Evolutionary conservation across 2,797 vertebrate genomes (phyloP).

Genomic region (Pelodytes ibericus): DNA sequence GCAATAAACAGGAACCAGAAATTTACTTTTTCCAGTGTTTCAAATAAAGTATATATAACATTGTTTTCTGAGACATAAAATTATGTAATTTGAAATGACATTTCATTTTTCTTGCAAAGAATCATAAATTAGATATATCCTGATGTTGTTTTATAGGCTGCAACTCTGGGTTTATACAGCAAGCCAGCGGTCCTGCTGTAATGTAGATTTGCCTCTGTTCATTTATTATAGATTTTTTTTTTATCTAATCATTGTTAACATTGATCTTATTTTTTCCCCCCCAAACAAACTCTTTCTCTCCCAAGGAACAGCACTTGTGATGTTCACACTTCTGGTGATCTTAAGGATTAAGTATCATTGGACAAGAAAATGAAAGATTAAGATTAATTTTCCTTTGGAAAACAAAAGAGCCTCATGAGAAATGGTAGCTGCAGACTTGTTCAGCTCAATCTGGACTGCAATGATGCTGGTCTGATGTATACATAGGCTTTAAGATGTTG

Average conservation of each 20-base stretch:
- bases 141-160: slow-evolving; percentile 30
- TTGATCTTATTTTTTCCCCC: slow-evolving; percentile 42
- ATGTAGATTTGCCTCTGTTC: slow-evolving; percentile 34
- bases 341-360: slow-evolving; percentile 44
- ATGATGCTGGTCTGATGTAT: neutral
- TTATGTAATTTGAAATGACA: slow-evolving; percentile 14
- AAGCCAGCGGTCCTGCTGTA: neutral
- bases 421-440: slow-evolving; percentile 18
- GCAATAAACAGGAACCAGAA: neutral
- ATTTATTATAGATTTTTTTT: slow-evolving; percentile 19
- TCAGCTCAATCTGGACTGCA: slow-evolving; percentile 22
- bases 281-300: slow-evolving; percentile 16
- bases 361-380: slow-evolving; percentile 51
- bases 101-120: slow-evolving; percentile 16
- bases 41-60: slow-evolving; percentile 5
- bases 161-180: slow-evolving; percentile 17
- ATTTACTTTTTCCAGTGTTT: slow-evolving; percentile 9
- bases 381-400: slow-evolving; percentile 52
- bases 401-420: slow-evolving; percentile 38
- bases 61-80: neutral
- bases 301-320: slow-evolving; percentile 18
- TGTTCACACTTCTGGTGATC: slow-evolving; percentile 35
- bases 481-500: neutral
- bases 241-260: slow-evolving; percentile 37
- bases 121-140: slow-evolving; percentile 24